phyloP scores from a whole-genome alignment of 2,888 invertebrate species.

The Tipula vernalis region DNA sequence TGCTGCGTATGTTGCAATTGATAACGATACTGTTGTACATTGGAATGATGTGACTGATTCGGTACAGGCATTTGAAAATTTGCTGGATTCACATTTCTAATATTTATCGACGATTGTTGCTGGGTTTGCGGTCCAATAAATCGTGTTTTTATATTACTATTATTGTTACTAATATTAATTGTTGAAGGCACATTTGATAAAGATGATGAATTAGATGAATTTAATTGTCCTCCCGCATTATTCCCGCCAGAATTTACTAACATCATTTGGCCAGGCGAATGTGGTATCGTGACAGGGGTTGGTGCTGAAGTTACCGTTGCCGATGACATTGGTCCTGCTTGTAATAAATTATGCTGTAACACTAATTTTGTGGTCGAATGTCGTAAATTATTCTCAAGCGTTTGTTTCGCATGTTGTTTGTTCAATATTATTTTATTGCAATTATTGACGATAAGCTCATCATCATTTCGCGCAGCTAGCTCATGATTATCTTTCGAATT shows the following conservation, averaged over 20 bases:
- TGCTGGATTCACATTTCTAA: background rate
- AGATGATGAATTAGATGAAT: background rate
- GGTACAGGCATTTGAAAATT: background rate
- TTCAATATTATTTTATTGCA: background rate
- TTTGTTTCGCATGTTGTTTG: background rate
- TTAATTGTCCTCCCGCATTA: background rate
- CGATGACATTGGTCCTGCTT: background rate
- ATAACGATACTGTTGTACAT: slow-evolving; percentile 13
- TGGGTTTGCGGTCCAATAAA: slow-evolving; percentile 20
- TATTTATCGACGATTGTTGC: slow-evolving; percentile 7
- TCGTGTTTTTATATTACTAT: slow-evolving; percentile 11
- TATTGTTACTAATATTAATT: slow-evolving; percentile 10
- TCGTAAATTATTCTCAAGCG: background rate
- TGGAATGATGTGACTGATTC: slow-evolving; percentile 7
- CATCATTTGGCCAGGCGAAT: background rate
- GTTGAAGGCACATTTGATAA: slow-evolving; percentile 8
- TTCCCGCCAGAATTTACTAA: background rate
- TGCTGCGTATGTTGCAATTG: slow-evolving; percentile 22
- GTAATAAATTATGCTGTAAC: background rate
- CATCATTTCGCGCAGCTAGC: background rate
- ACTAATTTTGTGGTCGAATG: background rate
- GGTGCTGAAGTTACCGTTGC: background rate
- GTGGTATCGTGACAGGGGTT: background rate
- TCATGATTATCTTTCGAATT: slow-evolving; percentile 7
- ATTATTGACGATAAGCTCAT: background rate